These are phyloP conservation scores for Antechinus flavipes DNA, from an alignment of 2,113 vertebrate species.

Conservation along the genomic window DNA sequence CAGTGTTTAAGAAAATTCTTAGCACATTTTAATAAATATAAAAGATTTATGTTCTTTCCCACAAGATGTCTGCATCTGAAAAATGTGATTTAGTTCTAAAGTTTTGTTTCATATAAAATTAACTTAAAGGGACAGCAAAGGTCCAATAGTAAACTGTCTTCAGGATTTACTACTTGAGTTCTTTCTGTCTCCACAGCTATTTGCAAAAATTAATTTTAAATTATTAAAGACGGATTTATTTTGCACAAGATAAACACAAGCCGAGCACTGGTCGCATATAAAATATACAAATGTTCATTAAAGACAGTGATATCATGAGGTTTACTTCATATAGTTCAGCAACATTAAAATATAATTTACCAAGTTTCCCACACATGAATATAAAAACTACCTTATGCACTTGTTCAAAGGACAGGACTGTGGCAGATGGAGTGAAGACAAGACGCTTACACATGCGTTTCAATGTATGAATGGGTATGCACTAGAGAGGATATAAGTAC, in stretches of 20 bases:
- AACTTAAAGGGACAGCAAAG: slow-evolving; percentile 81
- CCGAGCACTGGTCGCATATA: slow-evolving; percentile 82
- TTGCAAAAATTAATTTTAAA: slow-evolving; percentile 81
- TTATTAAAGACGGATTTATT: slow-evolving; percentile 77
- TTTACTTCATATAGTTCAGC: slow-evolving; percentile 83
- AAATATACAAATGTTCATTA: slow-evolving; percentile 87
- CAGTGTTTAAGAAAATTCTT: slow-evolving; percentile 84
- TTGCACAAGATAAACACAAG: slow-evolving; percentile 86
- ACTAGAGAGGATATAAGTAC: slow-evolving; percentile 91
- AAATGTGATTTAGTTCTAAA: slow-evolving; percentile 84
- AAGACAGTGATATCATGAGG: slow-evolving; percentile 79
- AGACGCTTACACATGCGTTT: slow-evolving; percentile 94
- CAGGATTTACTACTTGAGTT: slow-evolving; percentile 77
- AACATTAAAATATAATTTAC: slow-evolving; percentile 86
- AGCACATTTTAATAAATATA: slow-evolving; percentile 86
- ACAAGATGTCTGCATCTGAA: slow-evolving; percentile 85
- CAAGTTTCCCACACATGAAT: slow-evolving; percentile 79
- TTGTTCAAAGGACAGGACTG: slow-evolving; percentile 74
- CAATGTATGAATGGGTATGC: slow-evolving; percentile 98
- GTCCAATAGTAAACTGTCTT: slow-evolving; percentile 82
- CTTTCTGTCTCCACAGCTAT: slow-evolving; percentile 80
- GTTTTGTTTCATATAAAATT: slow-evolving; percentile 86
- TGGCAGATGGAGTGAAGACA: slow-evolving; percentile 67
- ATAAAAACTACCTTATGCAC: slow-evolving; percentile 84
- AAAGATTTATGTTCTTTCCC: slow-evolving; percentile 83